Conservation (phyloP, 2,113 vertebrate genomes). For the Hippocampus zosterae region DNA sequence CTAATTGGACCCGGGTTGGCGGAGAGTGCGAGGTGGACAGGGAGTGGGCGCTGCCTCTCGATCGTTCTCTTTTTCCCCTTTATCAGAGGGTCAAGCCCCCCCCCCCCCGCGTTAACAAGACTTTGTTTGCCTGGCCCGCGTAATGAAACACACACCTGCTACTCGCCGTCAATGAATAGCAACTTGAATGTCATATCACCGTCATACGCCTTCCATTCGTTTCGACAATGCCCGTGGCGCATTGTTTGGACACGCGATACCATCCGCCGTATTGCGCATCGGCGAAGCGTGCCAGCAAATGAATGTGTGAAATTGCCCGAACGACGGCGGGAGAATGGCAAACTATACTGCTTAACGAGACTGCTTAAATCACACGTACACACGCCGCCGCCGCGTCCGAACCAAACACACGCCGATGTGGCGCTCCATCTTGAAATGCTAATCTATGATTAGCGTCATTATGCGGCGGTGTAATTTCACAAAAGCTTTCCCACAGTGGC, state of each 20-base stretch:
- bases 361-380: slow-evolving; percentile 6
- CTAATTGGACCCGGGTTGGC: slow-evolving; percentile 67
- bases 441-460: slow-evolving; percentile 74
- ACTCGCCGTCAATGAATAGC: slow-evolving; percentile 63
- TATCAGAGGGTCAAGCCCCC: slow-evolving; percentile 65
- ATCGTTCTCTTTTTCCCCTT: slow-evolving; percentile 68
- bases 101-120: slow-evolving; percentile 55
- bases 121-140: slow-evolving; percentile 57
- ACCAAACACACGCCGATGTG: slow-evolving; percentile 33
- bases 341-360: slow-evolving; percentile 25
- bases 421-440: slow-evolving; percentile 69
- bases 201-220: slow-evolving; percentile 55
- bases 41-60: slow-evolving; percentile 57
- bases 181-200: slow-evolving; percentile 64
- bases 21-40: slow-evolving; percentile 61
- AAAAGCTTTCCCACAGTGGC: slow-evolving; percentile 66
- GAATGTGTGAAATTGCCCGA: slow-evolving; percentile 26
- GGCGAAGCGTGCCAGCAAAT: not conserved
- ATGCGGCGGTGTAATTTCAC: slow-evolving; percentile 69
- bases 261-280: no score
- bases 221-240: slow-evolving; percentile 44
- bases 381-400: slow-evolving; percentile 11
- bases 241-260: slow-evolving; percentile 33
- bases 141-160: slow-evolving; percentile 74
- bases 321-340: slow-evolving; percentile 23